These are phyloP conservation scores for Gallinago undulata DNA, from an alignment of 2,113 vertebrate species.

Conservation along the genomic window DNA sequence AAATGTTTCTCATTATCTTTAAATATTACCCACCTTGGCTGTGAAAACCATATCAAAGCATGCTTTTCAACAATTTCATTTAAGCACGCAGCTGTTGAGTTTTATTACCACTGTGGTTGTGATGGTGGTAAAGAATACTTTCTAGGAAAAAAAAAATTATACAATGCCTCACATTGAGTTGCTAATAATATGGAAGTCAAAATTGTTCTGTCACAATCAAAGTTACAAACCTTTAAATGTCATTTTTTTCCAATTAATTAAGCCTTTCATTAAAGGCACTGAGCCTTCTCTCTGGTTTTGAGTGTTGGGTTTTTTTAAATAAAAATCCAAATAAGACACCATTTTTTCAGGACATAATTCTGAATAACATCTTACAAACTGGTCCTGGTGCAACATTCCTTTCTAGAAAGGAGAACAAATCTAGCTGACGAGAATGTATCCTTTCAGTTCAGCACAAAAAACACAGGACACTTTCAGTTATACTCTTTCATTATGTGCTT, in stretches of 20 bases:
- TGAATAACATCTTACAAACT: not conserved
- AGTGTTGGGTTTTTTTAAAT: not conserved
- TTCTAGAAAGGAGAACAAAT: not conserved
- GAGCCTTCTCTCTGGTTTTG: not conserved
- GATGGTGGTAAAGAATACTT: not conserved
- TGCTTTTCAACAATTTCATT: not conserved
- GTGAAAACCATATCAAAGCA: not conserved
- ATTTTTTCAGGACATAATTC: not conserved
- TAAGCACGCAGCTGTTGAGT: not conserved
- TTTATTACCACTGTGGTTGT: not conserved
- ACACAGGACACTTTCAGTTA: not conserved
- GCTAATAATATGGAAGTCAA: not conserved
- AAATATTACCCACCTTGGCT: not conserved
- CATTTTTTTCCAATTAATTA: not conserved
- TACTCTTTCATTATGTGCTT: not conserved
- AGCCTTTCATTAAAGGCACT: not conserved
- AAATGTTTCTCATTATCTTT: not conserved
- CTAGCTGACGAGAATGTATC: not conserved
- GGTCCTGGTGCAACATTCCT: not conserved
- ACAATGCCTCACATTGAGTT: not conserved
- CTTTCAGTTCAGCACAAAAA: not conserved
- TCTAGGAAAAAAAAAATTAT: not conserved
- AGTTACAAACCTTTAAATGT: not conserved
- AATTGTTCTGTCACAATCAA: not conserved
- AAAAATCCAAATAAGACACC: not conserved